phyloP scores from a whole-genome alignment of 2,113 vertebrate genomes.

The Oncorhynchus keta region DNA sequence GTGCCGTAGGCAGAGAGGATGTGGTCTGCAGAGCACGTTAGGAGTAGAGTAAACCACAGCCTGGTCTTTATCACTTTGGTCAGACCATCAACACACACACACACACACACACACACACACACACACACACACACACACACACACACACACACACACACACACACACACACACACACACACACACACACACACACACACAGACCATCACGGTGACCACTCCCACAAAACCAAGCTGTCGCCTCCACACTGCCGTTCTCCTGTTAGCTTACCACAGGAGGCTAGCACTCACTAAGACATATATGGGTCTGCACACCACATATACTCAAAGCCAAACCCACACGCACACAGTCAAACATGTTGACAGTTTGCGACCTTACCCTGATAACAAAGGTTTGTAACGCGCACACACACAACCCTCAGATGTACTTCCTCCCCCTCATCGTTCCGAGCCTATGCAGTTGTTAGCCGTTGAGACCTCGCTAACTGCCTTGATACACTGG shows the following conservation, averaged over 20 bases:
- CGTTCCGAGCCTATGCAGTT: conserved; percentile 40
- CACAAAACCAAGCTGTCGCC: not conserved
- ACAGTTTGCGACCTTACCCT: conserved; percentile 68
- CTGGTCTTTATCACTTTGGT: conserved; percentile 58
- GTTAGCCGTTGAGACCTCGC: conserved; percentile 55
- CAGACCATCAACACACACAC: conserved; percentile 45
- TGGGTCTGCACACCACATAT: conserved; percentile 12
- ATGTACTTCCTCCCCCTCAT: conserved; percentile 43
- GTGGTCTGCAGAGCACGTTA: conserved; percentile 72
- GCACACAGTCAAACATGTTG: conserved; percentile 41
- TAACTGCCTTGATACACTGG: not conserved
- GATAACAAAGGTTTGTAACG: conserved; percentile 59
- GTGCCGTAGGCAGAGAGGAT: conserved; percentile 74
- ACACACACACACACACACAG: no score
- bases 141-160: not conserved
- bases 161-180: conserved; percentile 14
- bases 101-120: no score
- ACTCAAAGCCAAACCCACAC: not conserved
- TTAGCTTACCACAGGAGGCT: no score
- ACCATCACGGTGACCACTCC: conserved; percentile 30
- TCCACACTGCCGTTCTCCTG: not conserved
- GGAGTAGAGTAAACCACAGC: conserved; percentile 73
- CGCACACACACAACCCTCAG: not conserved
- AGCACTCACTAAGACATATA: not conserved
- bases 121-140: not conserved